A percentile compares a stretch with the other conserved stretches of the same genome.
Conservation (phyloP, 2,888 invertebrate genomes). For the Lampropteryx suffumata region DNA sequence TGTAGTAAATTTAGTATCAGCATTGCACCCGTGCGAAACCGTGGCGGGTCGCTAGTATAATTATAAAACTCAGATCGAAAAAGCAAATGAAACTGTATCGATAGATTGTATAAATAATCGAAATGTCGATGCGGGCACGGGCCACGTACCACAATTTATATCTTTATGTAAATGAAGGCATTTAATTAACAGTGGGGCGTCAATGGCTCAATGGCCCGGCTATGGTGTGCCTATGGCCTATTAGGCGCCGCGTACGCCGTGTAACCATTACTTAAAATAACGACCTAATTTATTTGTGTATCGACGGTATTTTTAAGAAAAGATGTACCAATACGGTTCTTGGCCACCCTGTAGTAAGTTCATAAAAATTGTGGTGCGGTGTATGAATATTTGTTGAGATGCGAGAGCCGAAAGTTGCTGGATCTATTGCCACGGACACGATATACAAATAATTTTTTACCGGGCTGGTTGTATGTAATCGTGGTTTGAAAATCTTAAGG, state of each 20-base stretch:
- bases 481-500: no score
- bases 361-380: no score
- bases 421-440: no score
- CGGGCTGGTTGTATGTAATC: no score
- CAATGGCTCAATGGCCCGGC: slow-evolving; percentile 22
- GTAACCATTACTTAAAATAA: slow-evolving; percentile 43
- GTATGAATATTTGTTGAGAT: no score
- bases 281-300: slow-evolving; percentile 46
- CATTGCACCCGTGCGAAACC: no score
- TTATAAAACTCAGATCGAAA: slow-evolving; percentile 2
- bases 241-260: slow-evolving; percentile 27
- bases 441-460: no score
- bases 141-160: slow-evolving; percentile 24
- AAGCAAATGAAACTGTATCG: not conserved
- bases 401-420: no score
- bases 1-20: no score
- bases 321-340: not conserved
- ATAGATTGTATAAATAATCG: slow-evolving; percentile 14
- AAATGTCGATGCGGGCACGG: slow-evolving; percentile 20
- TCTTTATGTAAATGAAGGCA: slow-evolving; percentile 44
- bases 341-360: no score
- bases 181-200: slow-evolving; percentile 44
- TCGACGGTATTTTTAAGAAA: slow-evolving; percentile 15
- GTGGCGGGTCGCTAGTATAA: no score
- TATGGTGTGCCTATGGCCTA: slow-evolving; percentile 18